phyloP scores from a whole-genome alignment of 2,113 vertebrate species.

The Pteropus alecto region DNA sequence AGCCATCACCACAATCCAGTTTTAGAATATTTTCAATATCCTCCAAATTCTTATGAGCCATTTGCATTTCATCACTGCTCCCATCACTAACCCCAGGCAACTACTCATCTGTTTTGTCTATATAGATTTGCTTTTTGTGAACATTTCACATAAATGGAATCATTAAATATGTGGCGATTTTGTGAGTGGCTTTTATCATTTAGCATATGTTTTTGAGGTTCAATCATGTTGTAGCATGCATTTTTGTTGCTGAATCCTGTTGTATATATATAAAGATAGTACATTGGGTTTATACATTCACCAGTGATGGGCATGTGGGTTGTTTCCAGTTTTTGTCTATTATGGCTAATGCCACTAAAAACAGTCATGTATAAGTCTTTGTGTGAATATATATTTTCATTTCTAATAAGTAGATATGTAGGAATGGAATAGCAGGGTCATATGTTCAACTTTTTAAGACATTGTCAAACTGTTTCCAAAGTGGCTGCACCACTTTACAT shows the following conservation, averaged over 20 bases:
- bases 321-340: background rate
- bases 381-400: background rate
- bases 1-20: background rate
- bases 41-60: background rate
- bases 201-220: background rate
- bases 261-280: too few relatives aligned
- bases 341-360: background rate
- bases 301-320: background rate
- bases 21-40: background rate
- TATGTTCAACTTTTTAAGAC: background rate
- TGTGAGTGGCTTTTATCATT: background rate
- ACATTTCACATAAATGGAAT: background rate
- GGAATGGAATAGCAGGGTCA: background rate
- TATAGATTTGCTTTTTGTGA: background rate
- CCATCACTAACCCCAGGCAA: background rate
- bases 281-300: background rate
- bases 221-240: background rate
- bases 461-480: background rate
- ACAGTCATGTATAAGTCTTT: background rate
- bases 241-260: background rate
- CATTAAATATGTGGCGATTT: background rate
- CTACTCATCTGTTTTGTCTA: background rate
- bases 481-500: background rate
- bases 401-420: background rate
- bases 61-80: background rate